Evolutionary conservation across 2,113 vertebrate genomes (phyloP), one percentile per base, ranked within the genome.

Genomic region (Octodon degus): DNA sequence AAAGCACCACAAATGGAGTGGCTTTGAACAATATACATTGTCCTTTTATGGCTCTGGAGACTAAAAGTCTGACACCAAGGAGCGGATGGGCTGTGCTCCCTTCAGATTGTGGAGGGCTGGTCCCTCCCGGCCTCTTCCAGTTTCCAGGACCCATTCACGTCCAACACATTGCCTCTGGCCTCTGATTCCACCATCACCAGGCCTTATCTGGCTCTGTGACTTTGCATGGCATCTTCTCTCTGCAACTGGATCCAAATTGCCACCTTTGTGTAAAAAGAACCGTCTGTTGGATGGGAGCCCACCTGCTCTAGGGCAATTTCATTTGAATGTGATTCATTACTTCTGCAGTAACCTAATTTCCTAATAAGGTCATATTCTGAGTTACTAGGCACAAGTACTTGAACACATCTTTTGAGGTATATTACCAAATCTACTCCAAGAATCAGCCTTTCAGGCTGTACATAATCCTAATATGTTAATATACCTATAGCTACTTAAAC

Each of bases 291-390:
- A 74, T 88, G 12, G 84, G 12, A 9, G 6, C 50, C 25, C 2
- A 34, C 22, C 40, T 72, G 24, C 30, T 55, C 32, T 20, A 55
- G 16, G 25, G 40, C 7, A 14, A 81, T 8, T 3, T 47, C 17
- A 34, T n/a, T 8, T 40, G 88, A 88, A 88, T 55, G 84, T 74
- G 55, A 72, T 30, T 32, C 74, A 40, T 8, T 37, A 70, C 34
- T 60, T 76, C 37, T 74, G 3, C 13, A 84, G 67, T 10, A 43
- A 34, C 1, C 16, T 7, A 58, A 65, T 67, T 89, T 93, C 34
- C 63, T 88, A 84, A 60, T n/a, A 40, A 72, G 25, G 16, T 67
- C 24, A 74, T 34, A 37, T 65, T 90, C n/a, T 50, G n/a, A 96
- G 17, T 12, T 72, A n/a, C 1, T 68, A 22, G 10, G 40, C 40